Conservation (phyloP, 2,888 invertebrate genomes). For the Girardia tigrina region DNA sequence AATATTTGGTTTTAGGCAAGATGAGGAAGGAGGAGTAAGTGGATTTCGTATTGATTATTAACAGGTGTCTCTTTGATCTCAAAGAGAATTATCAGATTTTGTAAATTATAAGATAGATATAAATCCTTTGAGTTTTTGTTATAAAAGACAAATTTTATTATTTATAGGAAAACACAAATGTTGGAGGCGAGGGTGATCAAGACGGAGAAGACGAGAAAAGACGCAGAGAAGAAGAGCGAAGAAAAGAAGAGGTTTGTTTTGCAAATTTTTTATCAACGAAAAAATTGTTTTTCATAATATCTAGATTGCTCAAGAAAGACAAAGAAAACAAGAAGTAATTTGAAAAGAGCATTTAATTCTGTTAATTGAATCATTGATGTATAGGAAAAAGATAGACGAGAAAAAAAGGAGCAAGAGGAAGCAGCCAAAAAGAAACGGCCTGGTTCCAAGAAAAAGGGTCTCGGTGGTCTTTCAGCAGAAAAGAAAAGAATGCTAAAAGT, state of each 20-base stretch:
- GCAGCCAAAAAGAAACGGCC: constrained; percentile 76
- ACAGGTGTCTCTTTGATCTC: too few species aligned
- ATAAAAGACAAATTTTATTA: too few species aligned
- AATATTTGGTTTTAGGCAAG: not conserved
- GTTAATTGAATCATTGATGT: not conserved
- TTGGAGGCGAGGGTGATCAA: too few species aligned
- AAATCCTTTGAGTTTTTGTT: too few species aligned
- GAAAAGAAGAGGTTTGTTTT: not conserved
- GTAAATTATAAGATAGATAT: too few species aligned
- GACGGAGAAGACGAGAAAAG: not conserved
- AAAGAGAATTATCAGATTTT: too few species aligned
- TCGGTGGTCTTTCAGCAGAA: constrained; percentile 74
- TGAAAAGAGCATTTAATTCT: not conserved
- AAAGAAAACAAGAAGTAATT: not conserved
- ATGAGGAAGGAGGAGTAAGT: not conserved
- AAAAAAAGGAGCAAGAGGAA: constrained; percentile 52
- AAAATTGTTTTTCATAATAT: not conserved
- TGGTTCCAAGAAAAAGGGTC: constrained; percentile 80
- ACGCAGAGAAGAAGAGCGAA: not conserved
- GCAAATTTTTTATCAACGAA: not conserved
- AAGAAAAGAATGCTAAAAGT: constrained; percentile 89
- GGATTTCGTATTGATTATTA: too few species aligned
- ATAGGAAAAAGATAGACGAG: constrained; percentile 5
- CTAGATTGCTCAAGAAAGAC: constrained; percentile 17
- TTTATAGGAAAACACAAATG: too few species aligned